A percentile compares a stretch with the other conserved stretches of the same genome.
These are phyloP conservation scores for Lycocerus yunnanus DNA, from an alignment of 2,888 invertebrate species.

Conservation along the genomic window DNA sequence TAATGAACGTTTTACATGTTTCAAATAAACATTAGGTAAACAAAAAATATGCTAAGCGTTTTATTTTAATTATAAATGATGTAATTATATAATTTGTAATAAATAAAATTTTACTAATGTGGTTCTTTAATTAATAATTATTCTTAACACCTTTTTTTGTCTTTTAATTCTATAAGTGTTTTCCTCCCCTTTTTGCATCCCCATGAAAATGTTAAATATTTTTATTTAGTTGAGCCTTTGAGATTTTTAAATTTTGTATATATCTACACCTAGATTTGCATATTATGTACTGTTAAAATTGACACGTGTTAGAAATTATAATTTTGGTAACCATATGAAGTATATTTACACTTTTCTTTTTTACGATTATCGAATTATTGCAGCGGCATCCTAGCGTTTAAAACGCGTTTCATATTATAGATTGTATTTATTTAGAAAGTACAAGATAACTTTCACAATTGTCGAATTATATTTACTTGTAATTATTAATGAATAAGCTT, in stretches of 20 bases:
- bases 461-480: conserved; percentile 9
- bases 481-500: not conserved
- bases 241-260: too few species aligned
- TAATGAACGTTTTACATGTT: not conserved
- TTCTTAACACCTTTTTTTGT: not conserved
- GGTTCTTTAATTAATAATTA: not conserved
- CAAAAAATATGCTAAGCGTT: not conserved
- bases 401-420: not conserved
- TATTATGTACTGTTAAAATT: too few species aligned
- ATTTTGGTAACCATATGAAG: not conserved
- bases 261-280: too few species aligned
- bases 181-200: too few species aligned
- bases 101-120: not conserved
- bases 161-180: too few species aligned
- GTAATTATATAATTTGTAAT: not conserved
- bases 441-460: conserved; percentile 19
- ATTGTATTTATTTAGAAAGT: conserved; percentile 30
- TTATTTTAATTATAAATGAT: not conserved
- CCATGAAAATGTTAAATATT: too few species aligned
- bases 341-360: not conserved
- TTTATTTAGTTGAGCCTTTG: too few species aligned
- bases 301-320: not conserved
- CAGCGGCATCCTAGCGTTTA: not conserved
- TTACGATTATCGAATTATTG: not conserved
- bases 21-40: not conserved